Conservation (phyloP, 2,797 vertebrate genomes). For the Galagoides demidoff region DNA sequence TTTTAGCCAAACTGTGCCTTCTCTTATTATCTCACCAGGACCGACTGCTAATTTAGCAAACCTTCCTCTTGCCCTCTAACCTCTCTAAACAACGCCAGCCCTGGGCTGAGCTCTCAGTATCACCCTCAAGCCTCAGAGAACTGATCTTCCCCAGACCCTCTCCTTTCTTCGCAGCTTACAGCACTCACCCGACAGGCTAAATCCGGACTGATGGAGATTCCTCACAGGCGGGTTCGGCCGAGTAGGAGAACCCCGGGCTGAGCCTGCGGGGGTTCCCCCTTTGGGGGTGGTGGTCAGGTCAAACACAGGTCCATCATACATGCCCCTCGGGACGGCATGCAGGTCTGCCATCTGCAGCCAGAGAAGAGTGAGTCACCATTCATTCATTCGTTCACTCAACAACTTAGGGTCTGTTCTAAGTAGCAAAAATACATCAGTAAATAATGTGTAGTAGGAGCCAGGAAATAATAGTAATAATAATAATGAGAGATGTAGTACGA, state of each 20-base stretch:
- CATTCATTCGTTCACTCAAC: neutral
- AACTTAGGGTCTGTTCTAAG: neutral
- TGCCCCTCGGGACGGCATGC: slow-evolving; percentile 95
- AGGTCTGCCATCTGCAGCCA: slow-evolving; percentile 93
- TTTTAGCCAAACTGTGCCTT: neutral
- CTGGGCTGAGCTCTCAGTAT: neutral
- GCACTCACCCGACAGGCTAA: slow-evolving; percentile 95
- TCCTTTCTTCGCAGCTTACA: fast-evolving
- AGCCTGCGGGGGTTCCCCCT: slow-evolving; percentile 94
- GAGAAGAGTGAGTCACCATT: slow-evolving; percentile 22
- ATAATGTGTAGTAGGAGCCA: neutral
- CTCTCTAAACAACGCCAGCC: neutral
- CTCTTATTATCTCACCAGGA: neutral
- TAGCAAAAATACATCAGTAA: no score
- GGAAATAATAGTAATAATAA: neutral
- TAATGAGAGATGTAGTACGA: neutral
- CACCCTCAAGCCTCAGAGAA: fast-evolving
- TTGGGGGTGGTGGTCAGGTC: slow-evolving; percentile 95
- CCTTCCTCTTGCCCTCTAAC: neutral
- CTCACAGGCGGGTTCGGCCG: slow-evolving; percentile 93
- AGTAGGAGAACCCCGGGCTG: slow-evolving; percentile 94
- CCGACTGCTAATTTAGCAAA: neutral
- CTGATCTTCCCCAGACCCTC: fast-evolving
- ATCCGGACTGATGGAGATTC: slow-evolving; percentile 98
- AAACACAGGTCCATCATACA: slow-evolving; percentile 98